Conservation (phyloP, 1,140 invertebrate species). For the Euwallacea fornicatus region DNA sequence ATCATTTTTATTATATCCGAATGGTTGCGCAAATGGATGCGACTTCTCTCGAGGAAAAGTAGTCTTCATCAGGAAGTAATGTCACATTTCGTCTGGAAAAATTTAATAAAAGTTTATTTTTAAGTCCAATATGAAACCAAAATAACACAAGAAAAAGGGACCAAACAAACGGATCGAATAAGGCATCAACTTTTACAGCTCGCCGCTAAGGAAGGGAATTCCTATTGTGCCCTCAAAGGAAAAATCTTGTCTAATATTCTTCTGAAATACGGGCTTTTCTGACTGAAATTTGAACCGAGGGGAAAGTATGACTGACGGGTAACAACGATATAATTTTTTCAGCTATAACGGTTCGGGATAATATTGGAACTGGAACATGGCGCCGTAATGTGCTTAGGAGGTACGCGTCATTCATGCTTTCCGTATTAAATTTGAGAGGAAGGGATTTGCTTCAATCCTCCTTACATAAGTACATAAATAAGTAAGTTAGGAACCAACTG, state of each 20-base stretch:
- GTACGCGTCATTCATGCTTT: no score
- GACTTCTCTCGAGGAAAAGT: no score
- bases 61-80: no score
- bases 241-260: slow-evolving; percentile 13
- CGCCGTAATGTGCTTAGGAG: no score
- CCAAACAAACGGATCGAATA: slow-evolving; percentile 18
- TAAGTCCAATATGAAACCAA: background rate
- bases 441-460: background rate
- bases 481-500: background rate
- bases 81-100: no score
- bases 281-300: slow-evolving; percentile 14
- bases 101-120: no score
- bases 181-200: slow-evolving; percentile 21
- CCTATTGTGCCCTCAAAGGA: slow-evolving; percentile 5
- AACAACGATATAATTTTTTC: background rate
- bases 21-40: no score
- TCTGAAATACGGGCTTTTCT: slow-evolving; percentile 10
- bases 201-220: background rate
- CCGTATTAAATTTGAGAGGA: background rate
- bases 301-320: slow-evolving; percentile 12
- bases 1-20: background rate
- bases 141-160: slow-evolving; percentile 7
- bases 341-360: no score
- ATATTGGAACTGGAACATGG: no score
- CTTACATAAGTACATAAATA: background rate